Evolutionary conservation across 2,888 invertebrate species (phyloP), one percentile per base, ranked within the genome.

Genomic region (Melitaea athalia): DNA sequence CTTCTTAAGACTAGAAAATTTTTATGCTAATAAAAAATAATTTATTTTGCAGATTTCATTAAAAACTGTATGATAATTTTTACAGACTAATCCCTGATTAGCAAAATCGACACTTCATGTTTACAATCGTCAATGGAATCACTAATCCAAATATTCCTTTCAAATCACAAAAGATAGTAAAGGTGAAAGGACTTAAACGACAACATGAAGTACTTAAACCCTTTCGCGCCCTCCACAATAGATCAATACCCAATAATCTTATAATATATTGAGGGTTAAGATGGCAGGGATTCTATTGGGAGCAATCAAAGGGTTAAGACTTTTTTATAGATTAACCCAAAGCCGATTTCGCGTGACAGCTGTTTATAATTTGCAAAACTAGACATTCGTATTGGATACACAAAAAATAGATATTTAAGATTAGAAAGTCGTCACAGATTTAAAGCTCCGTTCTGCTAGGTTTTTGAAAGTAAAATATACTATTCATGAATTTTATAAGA

Each of bases 211-310:
- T 84, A 85, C 86, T 88, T 86, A 88, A 82, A 83, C 84, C 85
- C 78, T 86, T 82, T 90, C 87, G 86, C 91, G 88, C 92, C 87
- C 85, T 67, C 81, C 62, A 91, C 88, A 92, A 92, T 85, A 79
- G 84, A 82, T 88, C 91, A 89, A 91, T 92, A 89, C 83, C 79
- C 91, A 89, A 92, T 92, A 92, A 92, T 91, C 92, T 84, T 82
- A 89, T 92, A 92, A 91, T 88, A 86, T 83, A 68, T 70, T 77
- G 81, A 81, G 81, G 83, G 80, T 79, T 77, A 74, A 79, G 78
- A 68, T 61, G 53, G 62, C 59, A 78, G 67, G 71, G 79, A 77
- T 68, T 71, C 65, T 79, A 83, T 85, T 80, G 78, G 79, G 75
- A 75, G 63, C 71, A 72, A 81, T 80, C 77, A 82, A 82, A 80